Conservation (phyloP, 2,797 vertebrate species). For the Ptychadena robeensis region DNA sequence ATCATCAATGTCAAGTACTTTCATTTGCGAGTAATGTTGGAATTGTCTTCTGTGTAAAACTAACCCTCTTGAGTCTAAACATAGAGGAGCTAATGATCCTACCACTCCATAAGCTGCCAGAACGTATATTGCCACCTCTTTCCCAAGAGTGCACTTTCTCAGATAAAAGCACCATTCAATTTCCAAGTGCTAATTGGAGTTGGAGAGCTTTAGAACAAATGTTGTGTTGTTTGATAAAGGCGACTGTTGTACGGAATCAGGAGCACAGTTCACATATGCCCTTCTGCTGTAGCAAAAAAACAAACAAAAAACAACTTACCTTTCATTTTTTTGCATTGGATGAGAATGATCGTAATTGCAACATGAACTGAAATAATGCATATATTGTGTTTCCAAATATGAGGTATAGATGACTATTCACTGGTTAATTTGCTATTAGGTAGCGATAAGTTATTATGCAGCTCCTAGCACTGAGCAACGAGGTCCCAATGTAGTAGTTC, state of each 20-base stretch:
- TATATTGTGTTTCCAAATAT: no score
- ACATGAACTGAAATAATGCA: neutral
- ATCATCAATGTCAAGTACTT: constrained; percentile 29
- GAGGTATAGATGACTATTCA: neutral
- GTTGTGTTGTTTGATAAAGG: neutral
- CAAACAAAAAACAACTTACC: no score
- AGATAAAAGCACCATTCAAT: constrained; percentile 3
- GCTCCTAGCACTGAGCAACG: no score
- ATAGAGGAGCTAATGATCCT: constrained; percentile 14
- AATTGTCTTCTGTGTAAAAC: constrained; percentile 21
- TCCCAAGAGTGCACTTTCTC: constrained; percentile 33
- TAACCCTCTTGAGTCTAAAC: constrained; percentile 12
- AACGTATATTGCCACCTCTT: neutral
- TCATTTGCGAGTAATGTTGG: constrained; percentile 44
- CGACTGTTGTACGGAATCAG: neutral
- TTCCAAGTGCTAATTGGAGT: constrained; percentile 30
- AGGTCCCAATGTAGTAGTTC: no score
- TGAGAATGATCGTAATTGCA: neutral
- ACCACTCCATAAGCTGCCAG: neutral
- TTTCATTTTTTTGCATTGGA: neutral
- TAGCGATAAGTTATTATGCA: no score
- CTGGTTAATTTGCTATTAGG: no score
- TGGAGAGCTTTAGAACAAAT: constrained; percentile 5
- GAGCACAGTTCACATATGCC: neutral
- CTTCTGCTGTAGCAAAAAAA: neutral